Percentiles rank a stretch among this genome's conserved stretches.
These are phyloP conservation scores for Hydrozoanthus tunicans DNA, from an alignment of 64 coral and sea anemone species.

Conservation along the genomic window DNA sequence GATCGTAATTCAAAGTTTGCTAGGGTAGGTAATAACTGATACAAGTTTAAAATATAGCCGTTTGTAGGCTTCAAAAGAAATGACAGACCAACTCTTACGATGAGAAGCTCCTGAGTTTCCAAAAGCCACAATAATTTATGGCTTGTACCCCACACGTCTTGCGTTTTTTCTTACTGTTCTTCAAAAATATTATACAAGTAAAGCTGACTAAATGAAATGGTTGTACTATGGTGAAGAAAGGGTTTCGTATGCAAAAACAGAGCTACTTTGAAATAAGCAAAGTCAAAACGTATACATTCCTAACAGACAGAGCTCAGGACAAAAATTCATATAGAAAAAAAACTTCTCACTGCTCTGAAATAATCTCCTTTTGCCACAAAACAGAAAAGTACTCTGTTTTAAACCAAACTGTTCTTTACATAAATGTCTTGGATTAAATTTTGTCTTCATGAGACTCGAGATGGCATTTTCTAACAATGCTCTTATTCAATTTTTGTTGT, in stretches of 20 bases:
- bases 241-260: background rate
- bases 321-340: background rate
- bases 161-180: too few species aligned
- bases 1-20: too few species aligned
- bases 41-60: too few species aligned
- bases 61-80: too few species aligned
- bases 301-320: background rate
- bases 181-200: too few species aligned
- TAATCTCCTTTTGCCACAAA: background rate
- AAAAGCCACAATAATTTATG: too few species aligned
- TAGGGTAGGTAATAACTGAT: too few species aligned
- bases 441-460: background rate
- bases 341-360: background rate
- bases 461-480: background rate
- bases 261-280: background rate
- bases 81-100: too few species aligned
- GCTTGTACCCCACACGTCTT: too few species aligned
- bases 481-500: background rate
- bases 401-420: background rate
- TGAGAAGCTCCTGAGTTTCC: too few species aligned
- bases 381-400: background rate
- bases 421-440: background rate
- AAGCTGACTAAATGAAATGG: too few species aligned
- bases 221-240: background rate
- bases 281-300: background rate